Evolutionary conservation across 1,140 invertebrate species (phyloP).

Genomic region (Arion vulgaris): DNA sequence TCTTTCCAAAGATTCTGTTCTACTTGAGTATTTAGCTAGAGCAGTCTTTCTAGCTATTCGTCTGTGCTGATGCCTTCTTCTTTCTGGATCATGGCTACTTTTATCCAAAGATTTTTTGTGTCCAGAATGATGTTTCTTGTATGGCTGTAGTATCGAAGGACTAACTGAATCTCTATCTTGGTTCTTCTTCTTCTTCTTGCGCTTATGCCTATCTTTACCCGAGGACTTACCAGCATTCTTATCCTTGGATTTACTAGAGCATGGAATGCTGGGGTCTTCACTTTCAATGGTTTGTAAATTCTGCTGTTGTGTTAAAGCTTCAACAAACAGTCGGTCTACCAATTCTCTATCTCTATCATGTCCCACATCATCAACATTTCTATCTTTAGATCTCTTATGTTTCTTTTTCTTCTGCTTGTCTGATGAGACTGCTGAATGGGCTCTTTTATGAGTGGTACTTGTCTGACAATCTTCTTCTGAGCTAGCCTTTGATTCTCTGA

Average conservation of each 20-base stretch:
- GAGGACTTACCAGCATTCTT: neutral
- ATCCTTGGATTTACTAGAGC: slow-evolving; percentile 26
- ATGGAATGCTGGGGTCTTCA: neutral
- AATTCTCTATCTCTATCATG: slow-evolving; percentile 21
- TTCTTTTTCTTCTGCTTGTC: slow-evolving; percentile 29
- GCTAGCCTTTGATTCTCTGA: neutral
- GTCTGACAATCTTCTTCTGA: slow-evolving; percentile 24
- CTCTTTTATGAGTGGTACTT: neutral
- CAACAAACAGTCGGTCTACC: slow-evolving; percentile 2
- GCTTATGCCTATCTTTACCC: slow-evolving; percentile 34
- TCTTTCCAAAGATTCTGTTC: neutral
- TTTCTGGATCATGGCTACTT: neutral
- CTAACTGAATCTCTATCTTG: slow-evolving; percentile 21
- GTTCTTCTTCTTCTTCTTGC: slow-evolving; percentile 44
- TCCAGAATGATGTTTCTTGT: slow-evolving; percentile 59
- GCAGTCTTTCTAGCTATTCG: neutral
- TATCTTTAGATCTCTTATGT: slow-evolving; percentile 24
- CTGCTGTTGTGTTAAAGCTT: slow-evolving; percentile 1
- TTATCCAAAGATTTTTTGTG: slow-evolving; percentile 50
- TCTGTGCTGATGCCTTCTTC: neutral
- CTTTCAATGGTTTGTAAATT: neutral
- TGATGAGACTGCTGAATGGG: neutral
- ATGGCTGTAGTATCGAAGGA: slow-evolving; percentile 28
- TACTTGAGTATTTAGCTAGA: neutral
- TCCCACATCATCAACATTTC: neutral